Conservation (phyloP, 2,888 invertebrate genomes). For the Plebejus melissa region DNA sequence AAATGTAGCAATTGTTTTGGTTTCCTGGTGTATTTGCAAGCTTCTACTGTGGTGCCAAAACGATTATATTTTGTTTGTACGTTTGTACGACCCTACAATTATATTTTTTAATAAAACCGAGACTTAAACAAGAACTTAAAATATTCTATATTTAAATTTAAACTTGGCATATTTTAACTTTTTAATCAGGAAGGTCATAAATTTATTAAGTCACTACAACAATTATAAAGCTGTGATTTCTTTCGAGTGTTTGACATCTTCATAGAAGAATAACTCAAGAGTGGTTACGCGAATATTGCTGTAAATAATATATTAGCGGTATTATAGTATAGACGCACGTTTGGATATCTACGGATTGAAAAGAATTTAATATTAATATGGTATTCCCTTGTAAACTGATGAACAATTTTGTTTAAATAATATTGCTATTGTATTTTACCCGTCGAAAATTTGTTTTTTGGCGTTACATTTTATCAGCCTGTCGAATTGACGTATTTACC, state of each 20-base stretch:
- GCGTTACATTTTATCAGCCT: background rate
- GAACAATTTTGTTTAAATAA: background rate
- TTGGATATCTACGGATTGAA: background rate
- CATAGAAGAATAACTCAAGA: constrained; percentile 7
- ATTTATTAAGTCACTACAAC: constrained; percentile 4
- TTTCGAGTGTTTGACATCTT: background rate
- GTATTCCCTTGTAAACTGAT: background rate
- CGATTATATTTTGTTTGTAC: background rate
- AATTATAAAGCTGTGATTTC: constrained; percentile 14
- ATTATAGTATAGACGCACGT: constrained; percentile 5
- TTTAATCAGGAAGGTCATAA: background rate
- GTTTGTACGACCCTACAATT: background rate
- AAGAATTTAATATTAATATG: background rate
- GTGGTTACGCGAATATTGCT: background rate
- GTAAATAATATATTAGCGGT: constrained; percentile 17
- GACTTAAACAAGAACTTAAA: background rate
- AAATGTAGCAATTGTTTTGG: background rate
- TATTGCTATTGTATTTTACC: constrained; percentile 4
- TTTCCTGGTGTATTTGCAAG: background rate
- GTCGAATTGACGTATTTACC: background rate
- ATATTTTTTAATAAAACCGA: background rate
- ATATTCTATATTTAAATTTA: background rate
- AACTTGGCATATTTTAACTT: background rate
- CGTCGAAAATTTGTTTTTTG: background rate
- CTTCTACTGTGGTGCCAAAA: background rate